Evolutionary conservation across 35 echinoderm and acorn worm species (phyloP), one percentile per base, ranked within the genome.

Genomic region (Strongylocentrotus purpuratus): DNA sequence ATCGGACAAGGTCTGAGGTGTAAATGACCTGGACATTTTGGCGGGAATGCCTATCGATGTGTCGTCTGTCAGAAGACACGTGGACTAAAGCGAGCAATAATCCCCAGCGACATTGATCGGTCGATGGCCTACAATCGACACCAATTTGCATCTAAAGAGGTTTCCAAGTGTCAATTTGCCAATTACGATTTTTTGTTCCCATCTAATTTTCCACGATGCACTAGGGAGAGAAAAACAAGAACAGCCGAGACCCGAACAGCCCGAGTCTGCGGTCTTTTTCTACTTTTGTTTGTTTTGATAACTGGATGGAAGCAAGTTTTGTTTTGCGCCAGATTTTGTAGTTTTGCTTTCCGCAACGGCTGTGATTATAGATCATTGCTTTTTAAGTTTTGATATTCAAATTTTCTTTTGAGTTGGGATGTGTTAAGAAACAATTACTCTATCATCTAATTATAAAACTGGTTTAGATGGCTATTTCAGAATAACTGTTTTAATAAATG

Each of bases 141-240:
- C 87, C 32, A 89, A 89, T 89, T 89, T 89, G 87, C 87, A 89
- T 89, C 33, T 89, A 45, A 89, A 89, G 87, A 31, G 87, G 32
- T 89, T 46, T 89, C 87, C 17, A 45, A 89, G 87, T 89, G 87
- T 89, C 87, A 89, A 89, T 89, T 89, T 89, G 45, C 32, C 87
- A 89, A 89, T 89, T 89, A 89, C 65, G 65, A n/a, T 78, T 78
- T 78, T 78, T 78, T 78, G 0, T 78, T n/a, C 18, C 65, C 65
- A 4, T 78, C 65, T 28, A 78, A 78, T 78, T 78, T 78, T 78
- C 65, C 20, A 8, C 65, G 65, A 78, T 78, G 65, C 65, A n/a
- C 22, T 7, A 78, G 65, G 65, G 28, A 78, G 28, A 78, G 65
- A 78, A 28, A 59, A 22, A 78, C 8, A 8, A 78, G 65, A n/a